Evolutionary conservation across 2,888 invertebrate genomes (phyloP), one percentile per base, ranked within the genome.

Genomic region (Chelonus formosanus): DNA sequence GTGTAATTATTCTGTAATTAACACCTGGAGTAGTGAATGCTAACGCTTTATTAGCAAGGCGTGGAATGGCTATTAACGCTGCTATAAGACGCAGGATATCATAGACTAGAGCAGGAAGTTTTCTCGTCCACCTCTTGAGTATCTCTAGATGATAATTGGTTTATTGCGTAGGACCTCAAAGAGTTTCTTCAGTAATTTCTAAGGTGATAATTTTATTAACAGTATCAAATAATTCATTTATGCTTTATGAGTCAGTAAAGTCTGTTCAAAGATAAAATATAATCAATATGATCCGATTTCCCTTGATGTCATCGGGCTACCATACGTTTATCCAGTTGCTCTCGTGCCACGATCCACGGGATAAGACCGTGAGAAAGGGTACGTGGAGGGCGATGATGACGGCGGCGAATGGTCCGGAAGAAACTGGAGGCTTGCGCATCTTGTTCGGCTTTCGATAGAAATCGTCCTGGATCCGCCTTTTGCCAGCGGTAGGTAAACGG

Each of bases 401-500:
- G 52, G 53, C 58, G 34, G 40, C 47, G 55, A 63, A 63, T 36
- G 48, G 8, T 48, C 50, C 50, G 44, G 63, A 57, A 63, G 56
- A 56, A 63, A 63, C 63, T 48, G 56, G 56, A 48, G 32, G 52
- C 62, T 35, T n/a, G 56, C 5, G 61, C 48, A 64, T 64, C 54
- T 48, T 59, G 53, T 68, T 68, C 54, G 69, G 68, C 68, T 68
- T 65, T 72, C 71, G 71, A 72, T 75, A 74, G 73, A 74, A 73
- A 72, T 73, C 72, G 73, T 73, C 71, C 71, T 72, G 71, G 59
- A 68, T 68, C 69, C 67, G 67, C 65, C 70, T 71, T 69, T 71
- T 67, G 67, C 65, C 59, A 48, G 60, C 63, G 34, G 59, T 35
- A 43, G 65, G 35, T 63, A 59, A 47, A 59, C 52, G 36, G 8